phyloP scores from a whole-genome alignment of 2,797 vertebrate genomes.

The Myioborus melanocephalus region DNA sequence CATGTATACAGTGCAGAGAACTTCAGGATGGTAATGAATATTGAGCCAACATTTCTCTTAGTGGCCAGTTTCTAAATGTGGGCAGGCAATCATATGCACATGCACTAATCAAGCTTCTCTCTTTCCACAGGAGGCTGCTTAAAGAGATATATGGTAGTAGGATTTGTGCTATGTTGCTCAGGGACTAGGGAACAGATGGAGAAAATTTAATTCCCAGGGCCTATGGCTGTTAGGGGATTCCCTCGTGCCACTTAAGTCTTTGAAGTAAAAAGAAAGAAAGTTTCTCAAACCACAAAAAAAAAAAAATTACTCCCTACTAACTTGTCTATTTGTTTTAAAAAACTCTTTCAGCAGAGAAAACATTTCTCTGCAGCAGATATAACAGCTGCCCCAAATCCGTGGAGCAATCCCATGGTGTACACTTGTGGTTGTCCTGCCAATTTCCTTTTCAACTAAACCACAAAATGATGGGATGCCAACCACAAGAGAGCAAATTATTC shows the following conservation, averaged over 20 bases:
- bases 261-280: slow-evolving; percentile 68
- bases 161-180: slow-evolving; percentile 46
- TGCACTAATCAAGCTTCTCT: slow-evolving; percentile 63
- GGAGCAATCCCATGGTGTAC: background rate
- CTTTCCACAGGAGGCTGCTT: slow-evolving; percentile 70
- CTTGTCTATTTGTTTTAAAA: slow-evolving; percentile 59
- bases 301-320: slow-evolving; percentile 52
- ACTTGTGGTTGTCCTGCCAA: slow-evolving; percentile 25
- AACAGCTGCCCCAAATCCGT: slow-evolving; percentile 2
- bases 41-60: slow-evolving; percentile 47
- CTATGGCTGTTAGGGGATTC: slow-evolving; percentile 66
- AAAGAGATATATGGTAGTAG: slow-evolving; percentile 71
- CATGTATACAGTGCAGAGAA: slow-evolving; percentile 46
- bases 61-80: slow-evolving; percentile 55
- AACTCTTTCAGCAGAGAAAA: slow-evolving; percentile 46
- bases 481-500: slow-evolving; percentile 34
- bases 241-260: slow-evolving; percentile 66
- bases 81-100: slow-evolving; percentile 33
- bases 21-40: slow-evolving; percentile 53
- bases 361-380: slow-evolving; percentile 37
- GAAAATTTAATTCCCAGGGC: slow-evolving; percentile 72
- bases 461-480: slow-evolving; percentile 49
- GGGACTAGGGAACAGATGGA: slow-evolving; percentile 71
- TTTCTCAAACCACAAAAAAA: slow-evolving; percentile 57
- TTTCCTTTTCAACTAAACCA: slow-evolving; percentile 68